Base-by-base conservation (phyloP, 2,888 invertebrate genomes). In the Temnothorax unifasciatus region DNA sequence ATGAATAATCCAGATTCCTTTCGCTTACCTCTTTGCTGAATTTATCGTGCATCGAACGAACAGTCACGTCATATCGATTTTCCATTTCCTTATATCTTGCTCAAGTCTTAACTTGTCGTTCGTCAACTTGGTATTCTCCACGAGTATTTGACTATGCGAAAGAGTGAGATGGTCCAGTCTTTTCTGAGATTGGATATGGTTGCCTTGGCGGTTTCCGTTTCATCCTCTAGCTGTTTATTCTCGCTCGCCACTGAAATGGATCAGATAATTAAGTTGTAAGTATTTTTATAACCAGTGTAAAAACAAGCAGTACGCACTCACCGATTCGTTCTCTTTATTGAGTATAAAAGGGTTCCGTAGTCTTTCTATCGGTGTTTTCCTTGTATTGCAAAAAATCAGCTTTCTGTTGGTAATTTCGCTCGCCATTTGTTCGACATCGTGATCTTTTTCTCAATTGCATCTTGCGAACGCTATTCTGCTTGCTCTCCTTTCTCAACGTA, bases 61-160 rank as follows among this genome's bases (percentile, higher is more conserved):
- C 90, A 34, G 92, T 89, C 21, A 88, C 52, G 13, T 95, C 94
- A 54, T 93, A 94, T 83, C 91, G 90, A 54, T 82, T 92, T 57
- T 94, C 94, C n/a, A 88, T 91, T 84, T 96, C 89, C 96, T 96
- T 15, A 97, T 91, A 91, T 97, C 96, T 89, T 96, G 96, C 93
- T 98, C 97, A 47, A 97, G 93, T 34, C 96, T 95, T 41, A 97
- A 92, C 88, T 97, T 96, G 66, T 97, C 97, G 88, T 97, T 97
- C 79, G 96, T 96, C 3, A 97, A 96, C 88, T 97, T 96, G 0
- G 97, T 97, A 90, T 97, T 96, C 91, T 98, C 97, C 54, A 97
- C 95, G 0, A 97, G 96, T 0, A 96, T 96, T 92, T 97, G 97
- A 0, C 98, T 97, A 29, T 97, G 97, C 87, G 97, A 96, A n/a